Conservation (phyloP, 1,140 invertebrate species). For the Parasteatoda tepidariorum region DNA sequence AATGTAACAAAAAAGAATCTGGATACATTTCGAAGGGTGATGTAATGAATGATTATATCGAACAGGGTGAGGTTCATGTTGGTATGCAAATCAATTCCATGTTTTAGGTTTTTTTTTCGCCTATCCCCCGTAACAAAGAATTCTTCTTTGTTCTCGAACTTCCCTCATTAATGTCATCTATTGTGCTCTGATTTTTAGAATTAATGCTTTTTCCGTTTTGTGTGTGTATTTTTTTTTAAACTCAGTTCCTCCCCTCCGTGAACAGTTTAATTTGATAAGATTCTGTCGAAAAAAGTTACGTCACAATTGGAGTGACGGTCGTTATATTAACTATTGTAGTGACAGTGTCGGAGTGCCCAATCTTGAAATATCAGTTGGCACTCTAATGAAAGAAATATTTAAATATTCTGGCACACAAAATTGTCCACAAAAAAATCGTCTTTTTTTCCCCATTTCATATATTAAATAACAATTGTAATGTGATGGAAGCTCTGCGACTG, state of each 20-base stretch:
- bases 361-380: too few species aligned
- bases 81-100: conserved; percentile 12
- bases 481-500: too few species aligned
- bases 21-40: not conserved
- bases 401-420: too few species aligned
- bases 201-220: not conserved
- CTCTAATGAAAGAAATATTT: too few species aligned
- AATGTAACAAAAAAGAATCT: not conserved
- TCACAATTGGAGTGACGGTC: not conserved
- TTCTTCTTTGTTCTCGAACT: not conserved
- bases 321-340: not conserved
- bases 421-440: too few species aligned
- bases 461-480: too few species aligned
- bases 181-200: conserved; percentile 13
- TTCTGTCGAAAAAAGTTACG: not conserved
- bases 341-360: not conserved
- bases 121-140: too few species aligned
- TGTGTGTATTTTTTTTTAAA: too few species aligned
- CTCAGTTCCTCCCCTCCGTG: not conserved
- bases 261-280: not conserved
- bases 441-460: too few species aligned
- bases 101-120: not conserved
- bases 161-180: not conserved
- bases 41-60: conserved; percentile 13
- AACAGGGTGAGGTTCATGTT: not conserved